These are phyloP conservation scores for Ephialtes manifestator DNA, from an alignment of 2,888 invertebrate species.

Conservation along the genomic window DNA sequence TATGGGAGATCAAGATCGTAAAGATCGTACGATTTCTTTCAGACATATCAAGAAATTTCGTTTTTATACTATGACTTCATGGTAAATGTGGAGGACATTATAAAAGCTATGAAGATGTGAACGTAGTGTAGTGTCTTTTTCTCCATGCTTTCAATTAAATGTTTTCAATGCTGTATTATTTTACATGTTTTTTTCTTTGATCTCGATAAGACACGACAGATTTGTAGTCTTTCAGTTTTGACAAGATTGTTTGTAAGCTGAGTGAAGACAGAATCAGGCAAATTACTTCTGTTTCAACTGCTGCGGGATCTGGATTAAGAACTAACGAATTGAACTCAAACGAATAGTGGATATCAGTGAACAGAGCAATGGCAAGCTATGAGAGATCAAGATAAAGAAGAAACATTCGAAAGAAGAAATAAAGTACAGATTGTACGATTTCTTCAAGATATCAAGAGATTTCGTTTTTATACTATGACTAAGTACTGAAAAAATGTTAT, in stretches of 20 bases:
- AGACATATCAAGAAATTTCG: background rate
- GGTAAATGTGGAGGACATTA: background rate
- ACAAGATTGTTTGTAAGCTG: constrained; percentile 9
- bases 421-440: too few species aligned
- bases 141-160: background rate
- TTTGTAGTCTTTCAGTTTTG: constrained; percentile 22
- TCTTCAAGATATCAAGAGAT: background rate
- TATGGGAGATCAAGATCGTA: background rate
- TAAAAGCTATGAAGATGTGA: background rate
- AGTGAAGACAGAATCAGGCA: constrained; percentile 37
- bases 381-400: background rate
- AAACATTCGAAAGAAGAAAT: background rate
- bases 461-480: background rate
- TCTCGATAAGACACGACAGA: constrained; percentile 1
- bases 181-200: too few species aligned
- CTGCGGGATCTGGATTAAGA: background rate
- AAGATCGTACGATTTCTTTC: background rate
- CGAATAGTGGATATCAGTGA: background rate
- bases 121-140: background rate
- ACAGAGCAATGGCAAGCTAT: background rate
- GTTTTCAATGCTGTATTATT: too few species aligned
- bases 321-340: constrained; percentile 1
- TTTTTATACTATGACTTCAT: background rate
- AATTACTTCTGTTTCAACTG: constrained; percentile 20
- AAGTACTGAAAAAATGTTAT: background rate